Evolutionary conservation across 2,888 invertebrate species (phyloP).

Genomic region (Seladonia tumulorum): DNA sequence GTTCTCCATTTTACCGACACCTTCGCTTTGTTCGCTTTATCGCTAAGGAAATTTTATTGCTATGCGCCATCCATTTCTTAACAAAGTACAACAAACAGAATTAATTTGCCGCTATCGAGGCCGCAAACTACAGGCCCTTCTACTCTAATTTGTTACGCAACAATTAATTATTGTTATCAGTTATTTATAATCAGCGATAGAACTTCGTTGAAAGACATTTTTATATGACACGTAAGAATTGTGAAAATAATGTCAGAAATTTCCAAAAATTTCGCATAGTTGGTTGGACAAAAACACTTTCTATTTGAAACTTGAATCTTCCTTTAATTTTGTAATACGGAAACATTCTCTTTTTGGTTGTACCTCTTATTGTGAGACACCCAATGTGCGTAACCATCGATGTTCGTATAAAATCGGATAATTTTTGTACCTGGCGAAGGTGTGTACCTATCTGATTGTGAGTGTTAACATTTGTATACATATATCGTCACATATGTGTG

Average conservation of each 20-base stretch:
- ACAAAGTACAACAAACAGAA: neutral
- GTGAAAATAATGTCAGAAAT: too few relatives aligned
- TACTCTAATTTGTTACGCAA: neutral
- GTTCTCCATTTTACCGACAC: neutral
- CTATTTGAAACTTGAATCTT: neutral
- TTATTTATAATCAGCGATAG: too few relatives aligned
- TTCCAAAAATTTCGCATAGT: too few relatives aligned
- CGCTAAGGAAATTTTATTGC: neutral
- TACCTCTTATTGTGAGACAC: neutral
- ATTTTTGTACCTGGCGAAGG: neutral
- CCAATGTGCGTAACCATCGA: neutral
- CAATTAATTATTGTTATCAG: too few relatives aligned
- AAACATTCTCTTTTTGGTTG: neutral
- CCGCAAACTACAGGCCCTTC: too few relatives aligned
- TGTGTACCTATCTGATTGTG: neutral
- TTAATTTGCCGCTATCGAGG: neutral
- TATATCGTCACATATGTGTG: slow-evolving; percentile 1
- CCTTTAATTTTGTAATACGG: neutral
- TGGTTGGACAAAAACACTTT: too few relatives aligned
- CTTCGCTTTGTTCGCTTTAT: neutral
- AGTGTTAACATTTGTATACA: slow-evolving; percentile 6
- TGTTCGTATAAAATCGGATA: neutral
- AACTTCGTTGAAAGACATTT: too few relatives aligned
- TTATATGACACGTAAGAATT: too few relatives aligned
- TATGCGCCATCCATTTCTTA: neutral